phyloP scores from a whole-genome alignment of 1,140 invertebrate genomes.

The Proales similis region DNA sequence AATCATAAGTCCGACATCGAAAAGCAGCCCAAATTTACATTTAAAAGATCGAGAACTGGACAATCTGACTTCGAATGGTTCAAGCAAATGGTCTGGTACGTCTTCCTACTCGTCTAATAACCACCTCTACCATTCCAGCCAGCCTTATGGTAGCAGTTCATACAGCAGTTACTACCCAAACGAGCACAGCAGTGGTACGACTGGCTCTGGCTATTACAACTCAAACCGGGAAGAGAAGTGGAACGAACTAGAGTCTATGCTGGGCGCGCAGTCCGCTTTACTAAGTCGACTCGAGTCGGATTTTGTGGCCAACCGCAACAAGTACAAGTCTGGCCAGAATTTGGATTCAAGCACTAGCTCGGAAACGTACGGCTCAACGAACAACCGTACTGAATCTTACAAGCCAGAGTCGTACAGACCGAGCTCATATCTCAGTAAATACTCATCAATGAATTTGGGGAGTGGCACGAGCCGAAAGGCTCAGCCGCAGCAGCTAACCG shows the following conservation, averaged over 20 bases:
- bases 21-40: slow-evolving; percentile 33
- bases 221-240: slow-evolving; percentile 36
- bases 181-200: slow-evolving; percentile 2
- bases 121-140: slow-evolving; percentile 34
- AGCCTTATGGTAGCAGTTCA: too few species aligned
- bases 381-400: too few species aligned
- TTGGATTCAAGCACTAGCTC: slow-evolving; percentile 15
- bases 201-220: slow-evolving; percentile 6
- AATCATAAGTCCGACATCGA: slow-evolving; percentile 18
- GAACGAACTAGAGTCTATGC: slow-evolving; percentile 35
- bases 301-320: slow-evolving; percentile 36
- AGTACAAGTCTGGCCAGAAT: not conserved
- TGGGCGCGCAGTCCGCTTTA: slow-evolving; percentile 30
- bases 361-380: too few species aligned
- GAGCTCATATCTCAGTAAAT: too few species aligned
- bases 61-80: slow-evolving; percentile 2
- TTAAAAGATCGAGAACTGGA: slow-evolving; percentile 33
- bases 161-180: not conserved
- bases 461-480: too few species aligned
- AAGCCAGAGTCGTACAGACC: too few species aligned
- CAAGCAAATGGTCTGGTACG: slow-evolving; percentile 5
- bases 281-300: slow-evolving; percentile 30
- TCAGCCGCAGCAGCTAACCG: too few species aligned
- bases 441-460: too few species aligned
- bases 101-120: not conserved